These are phyloP conservation scores for Phasia obesa DNA, from an alignment of 2,888 invertebrate species.

Conservation along the genomic window DNA sequence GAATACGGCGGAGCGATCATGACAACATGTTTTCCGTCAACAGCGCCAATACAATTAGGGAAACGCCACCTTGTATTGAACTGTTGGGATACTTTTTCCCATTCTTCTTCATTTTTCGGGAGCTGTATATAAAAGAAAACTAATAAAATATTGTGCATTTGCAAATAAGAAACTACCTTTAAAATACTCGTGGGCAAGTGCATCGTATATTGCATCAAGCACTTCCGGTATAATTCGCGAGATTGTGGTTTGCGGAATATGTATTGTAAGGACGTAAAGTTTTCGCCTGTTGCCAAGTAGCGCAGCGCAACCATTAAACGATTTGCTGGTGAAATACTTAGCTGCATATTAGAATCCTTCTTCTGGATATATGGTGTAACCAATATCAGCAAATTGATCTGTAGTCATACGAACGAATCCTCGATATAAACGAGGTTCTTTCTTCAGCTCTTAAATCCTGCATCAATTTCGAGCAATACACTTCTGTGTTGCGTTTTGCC, in stretches of 20 bases:
- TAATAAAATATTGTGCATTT: neutral
- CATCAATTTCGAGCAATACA: conserved; percentile 12
- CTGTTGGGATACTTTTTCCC: neutral
- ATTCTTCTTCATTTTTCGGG: conserved; percentile 11
- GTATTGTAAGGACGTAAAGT: no score
- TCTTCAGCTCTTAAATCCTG: neutral
- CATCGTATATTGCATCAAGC: neutral
- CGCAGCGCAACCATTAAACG: no score
- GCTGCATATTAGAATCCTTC: conserved; percentile 16
- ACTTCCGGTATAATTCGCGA: no score
- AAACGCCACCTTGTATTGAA: no score
- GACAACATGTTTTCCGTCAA: conserved; percentile 6
- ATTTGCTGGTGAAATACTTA: no score
- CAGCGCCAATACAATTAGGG: neutral
- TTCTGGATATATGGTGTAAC: conserved; percentile 14
- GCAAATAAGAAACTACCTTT: conserved; percentile 9
- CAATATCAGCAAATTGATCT: conserved; percentile 15
- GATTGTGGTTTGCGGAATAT: no score
- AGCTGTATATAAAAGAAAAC: conserved; percentile 5
- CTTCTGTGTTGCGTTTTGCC: neutral
- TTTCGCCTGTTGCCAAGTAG: no score
- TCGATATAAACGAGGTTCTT: conserved; percentile 6
- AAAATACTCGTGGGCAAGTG: neutral
- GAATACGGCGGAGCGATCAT: no score
- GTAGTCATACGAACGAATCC: conserved; percentile 29